Evolutionary conservation across 2,113 vertebrate genomes (phyloP), one percentile per base, ranked within the genome.

Genomic region (Coryphaenoides rupestris): DNA sequence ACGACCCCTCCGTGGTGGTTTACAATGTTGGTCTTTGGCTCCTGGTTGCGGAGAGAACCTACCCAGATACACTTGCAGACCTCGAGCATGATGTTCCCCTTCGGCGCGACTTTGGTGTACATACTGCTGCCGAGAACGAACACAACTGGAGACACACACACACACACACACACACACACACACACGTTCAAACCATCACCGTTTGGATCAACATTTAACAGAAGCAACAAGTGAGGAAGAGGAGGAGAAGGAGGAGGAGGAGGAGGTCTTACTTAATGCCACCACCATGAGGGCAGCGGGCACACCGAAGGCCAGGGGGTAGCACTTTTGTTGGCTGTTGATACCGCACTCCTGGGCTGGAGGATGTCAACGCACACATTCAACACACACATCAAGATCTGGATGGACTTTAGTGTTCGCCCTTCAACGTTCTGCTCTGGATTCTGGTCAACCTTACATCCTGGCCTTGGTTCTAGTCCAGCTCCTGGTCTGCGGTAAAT

Each of bases 281-380:
- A 95, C 53, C 49, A 93, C 92, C 97, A 99, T 99, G 67, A 99
- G 93, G 2, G 84, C 81, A 3, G 95, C 95, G 7, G 97, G 97
- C 59, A 99, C 90, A 2, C 97, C 97, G n/a, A 99, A 99, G 5
- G 96, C 97, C 61, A 98, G 84, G 0, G 96, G 89, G 69, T 96
- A 99, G 76, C 97, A 99, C 5, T 89, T 59, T 75, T 93, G 89
- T 60, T 91, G 60, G 6, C 12, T 55, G 17, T 93, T 63, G 67
- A 95, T 92, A 1, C 96, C 96, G 72, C 97, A 99, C 6, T 90
- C 40, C 40, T 92, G 84, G 82, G 90, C 97, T 99, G 82, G 69
- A 82, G 73, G 55, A 40, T 10, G 9, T 59, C n/a, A 69, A 19
- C 17, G 49, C 57, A 75, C 9, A 69, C 54, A 67, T 15, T 64